These are phyloP conservation scores for Phaenicophaeus curvirostris DNA, from an alignment of 2,797 vertebrate genomes.

Conservation along the genomic window DNA sequence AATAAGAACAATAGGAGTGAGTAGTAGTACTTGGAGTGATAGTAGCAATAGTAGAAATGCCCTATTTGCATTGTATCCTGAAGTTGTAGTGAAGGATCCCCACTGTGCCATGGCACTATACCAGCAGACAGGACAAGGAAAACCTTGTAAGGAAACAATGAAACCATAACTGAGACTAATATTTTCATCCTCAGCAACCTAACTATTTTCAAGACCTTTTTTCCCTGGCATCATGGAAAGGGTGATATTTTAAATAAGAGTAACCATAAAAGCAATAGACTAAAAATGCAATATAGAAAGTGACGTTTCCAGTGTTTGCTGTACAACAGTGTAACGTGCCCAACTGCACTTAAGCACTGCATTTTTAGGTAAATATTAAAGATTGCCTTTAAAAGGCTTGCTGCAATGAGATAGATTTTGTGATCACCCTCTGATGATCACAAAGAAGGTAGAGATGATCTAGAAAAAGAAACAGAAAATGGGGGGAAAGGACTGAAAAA, in stretches of 20 bases:
- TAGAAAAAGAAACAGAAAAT: background rate
- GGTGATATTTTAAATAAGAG: background rate
- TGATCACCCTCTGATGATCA: background rate
- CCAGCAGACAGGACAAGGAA: background rate
- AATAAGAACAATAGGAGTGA: background rate
- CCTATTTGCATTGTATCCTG: background rate
- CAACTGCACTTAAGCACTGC: background rate
- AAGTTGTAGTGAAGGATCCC: background rate
- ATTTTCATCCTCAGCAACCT: background rate
- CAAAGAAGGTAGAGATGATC: background rate
- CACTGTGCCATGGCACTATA: background rate
- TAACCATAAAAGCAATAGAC: background rate
- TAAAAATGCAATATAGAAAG: background rate
- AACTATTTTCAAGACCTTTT: background rate
- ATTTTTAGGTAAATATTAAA: background rate
- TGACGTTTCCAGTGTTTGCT: rapidly evolving
- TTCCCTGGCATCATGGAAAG: background rate
- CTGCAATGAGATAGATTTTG: background rate
- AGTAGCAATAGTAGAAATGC: background rate
- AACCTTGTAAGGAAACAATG: background rate
- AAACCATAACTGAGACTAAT: background rate
- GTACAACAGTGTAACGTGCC: background rate
- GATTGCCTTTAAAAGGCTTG: background rate
- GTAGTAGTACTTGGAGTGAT: background rate
- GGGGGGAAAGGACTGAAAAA: background rate